These are phyloP conservation scores for Pipistrellus kuhlii DNA, from an alignment of 2,797 vertebrate genomes.

Conservation along the genomic window DNA sequence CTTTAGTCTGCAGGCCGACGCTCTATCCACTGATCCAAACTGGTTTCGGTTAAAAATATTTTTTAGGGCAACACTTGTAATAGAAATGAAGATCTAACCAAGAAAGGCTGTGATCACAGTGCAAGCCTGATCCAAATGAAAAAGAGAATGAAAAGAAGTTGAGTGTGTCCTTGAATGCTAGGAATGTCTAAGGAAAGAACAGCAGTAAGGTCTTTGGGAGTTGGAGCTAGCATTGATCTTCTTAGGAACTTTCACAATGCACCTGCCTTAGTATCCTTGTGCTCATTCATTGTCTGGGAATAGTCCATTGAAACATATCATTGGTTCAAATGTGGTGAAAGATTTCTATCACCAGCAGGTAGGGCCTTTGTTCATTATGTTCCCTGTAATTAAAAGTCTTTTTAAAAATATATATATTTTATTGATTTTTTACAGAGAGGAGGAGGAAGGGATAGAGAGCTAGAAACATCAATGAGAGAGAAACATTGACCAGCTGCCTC, in stretches of 20 bases:
- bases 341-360: not conserved
- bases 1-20: too few relatives aligned
- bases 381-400: conserved; percentile 6
- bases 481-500: too few relatives aligned
- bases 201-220: not conserved
- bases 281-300: not conserved
- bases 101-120: not conserved
- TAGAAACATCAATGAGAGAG: too few relatives aligned
- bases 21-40: too few relatives aligned
- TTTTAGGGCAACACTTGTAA: not conserved
- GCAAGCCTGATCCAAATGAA: not conserved
- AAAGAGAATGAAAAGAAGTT: not conserved
- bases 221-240: not conserved
- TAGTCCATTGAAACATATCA: not conserved
- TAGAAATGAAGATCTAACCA: not conserved
- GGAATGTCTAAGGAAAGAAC: not conserved
- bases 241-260: not conserved
- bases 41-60: too few relatives aligned
- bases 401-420: too few relatives aligned
- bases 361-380: not conserved
- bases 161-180: not conserved
- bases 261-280: not conserved
- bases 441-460: too few relatives aligned
- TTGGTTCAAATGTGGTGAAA: not conserved
- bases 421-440: too few relatives aligned